These are phyloP conservation scores for Elgaria multicarinata DNA, from an alignment of 2,113 vertebrate species.

Conservation along the genomic window DNA sequence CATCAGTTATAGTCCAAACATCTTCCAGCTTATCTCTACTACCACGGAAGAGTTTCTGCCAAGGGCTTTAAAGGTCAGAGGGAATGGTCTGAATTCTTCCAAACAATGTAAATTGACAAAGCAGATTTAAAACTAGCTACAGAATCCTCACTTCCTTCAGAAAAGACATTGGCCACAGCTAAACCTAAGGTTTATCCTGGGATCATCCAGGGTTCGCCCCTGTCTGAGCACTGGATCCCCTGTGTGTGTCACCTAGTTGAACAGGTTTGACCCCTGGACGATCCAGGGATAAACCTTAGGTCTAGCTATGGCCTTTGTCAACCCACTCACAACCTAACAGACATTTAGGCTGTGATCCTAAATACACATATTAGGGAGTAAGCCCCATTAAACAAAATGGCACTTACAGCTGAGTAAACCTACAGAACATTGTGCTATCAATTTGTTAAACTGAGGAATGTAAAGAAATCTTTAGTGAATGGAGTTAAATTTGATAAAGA, in stretches of 20 bases:
- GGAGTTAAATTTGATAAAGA: not conserved
- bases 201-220: too few species aligned
- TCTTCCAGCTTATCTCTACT: constrained; percentile 50
- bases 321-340: not conserved
- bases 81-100: constrained; percentile 41
- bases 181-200: too few species aligned
- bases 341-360: not conserved
- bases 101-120: not conserved
- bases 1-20: constrained; percentile 20
- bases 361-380: not conserved
- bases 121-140: not conserved
- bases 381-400: not conserved
- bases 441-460: not conserved
- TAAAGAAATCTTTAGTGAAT: not conserved
- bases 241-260: too few species aligned
- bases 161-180: too few species aligned
- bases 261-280: too few species aligned
- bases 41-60: not conserved
- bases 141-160: not conserved
- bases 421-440: not conserved
- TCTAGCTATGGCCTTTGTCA: too few species aligned
- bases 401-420: not conserved
- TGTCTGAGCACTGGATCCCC: too few species aligned
- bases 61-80: constrained; percentile 39
- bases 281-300: too few species aligned